Evolutionary conservation across 1,140 invertebrate genomes (phyloP).

Genomic region (Trichonephila clavata): DNA sequence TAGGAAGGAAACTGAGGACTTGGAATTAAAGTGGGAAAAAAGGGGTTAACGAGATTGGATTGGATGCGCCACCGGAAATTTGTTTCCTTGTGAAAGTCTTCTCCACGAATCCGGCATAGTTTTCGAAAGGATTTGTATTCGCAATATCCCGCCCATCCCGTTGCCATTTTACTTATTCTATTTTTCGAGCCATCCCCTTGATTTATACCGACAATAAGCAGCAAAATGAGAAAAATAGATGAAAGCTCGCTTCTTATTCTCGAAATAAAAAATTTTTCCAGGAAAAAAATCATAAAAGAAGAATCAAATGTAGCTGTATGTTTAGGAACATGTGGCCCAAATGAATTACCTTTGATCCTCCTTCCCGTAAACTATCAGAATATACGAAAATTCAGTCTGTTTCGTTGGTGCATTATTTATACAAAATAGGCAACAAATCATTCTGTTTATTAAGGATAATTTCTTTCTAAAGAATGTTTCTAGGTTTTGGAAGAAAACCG

Average conservation of each 20-base stretch:
- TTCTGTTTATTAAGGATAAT: slow-evolving; percentile 51
- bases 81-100: slow-evolving; percentile 50
- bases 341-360: slow-evolving; percentile 55
- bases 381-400: slow-evolving; percentile 2
- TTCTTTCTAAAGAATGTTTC: slow-evolving; percentile 32
- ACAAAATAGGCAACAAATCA: slow-evolving; percentile 44
- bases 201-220: slow-evolving; percentile 67
- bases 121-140: slow-evolving; percentile 70
- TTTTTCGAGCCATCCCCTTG: slow-evolving; percentile 42
- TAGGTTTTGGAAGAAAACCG: background rate
- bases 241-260: slow-evolving; percentile 39
- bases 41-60: slow-evolving; percentile 72
- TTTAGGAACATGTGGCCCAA: slow-evolving; percentile 32
- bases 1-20: slow-evolving; percentile 25
- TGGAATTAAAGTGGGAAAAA: slow-evolving; percentile 72
- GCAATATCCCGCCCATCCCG: slow-evolving; percentile 10
- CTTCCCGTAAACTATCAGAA: slow-evolving; percentile 36
- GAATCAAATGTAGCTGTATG: slow-evolving; percentile 53
- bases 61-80: slow-evolving; percentile 65
- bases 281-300: slow-evolving; percentile 19
- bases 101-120: slow-evolving; percentile 8
- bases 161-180: slow-evolving; percentile 33
- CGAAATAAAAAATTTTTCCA: background rate
- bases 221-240: slow-evolving; percentile 71
- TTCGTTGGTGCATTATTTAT: slow-evolving; percentile 43